Evolutionary conservation across 2,888 invertebrate species (phyloP).

Genomic region (Cryptophagus acutangulus): DNA sequence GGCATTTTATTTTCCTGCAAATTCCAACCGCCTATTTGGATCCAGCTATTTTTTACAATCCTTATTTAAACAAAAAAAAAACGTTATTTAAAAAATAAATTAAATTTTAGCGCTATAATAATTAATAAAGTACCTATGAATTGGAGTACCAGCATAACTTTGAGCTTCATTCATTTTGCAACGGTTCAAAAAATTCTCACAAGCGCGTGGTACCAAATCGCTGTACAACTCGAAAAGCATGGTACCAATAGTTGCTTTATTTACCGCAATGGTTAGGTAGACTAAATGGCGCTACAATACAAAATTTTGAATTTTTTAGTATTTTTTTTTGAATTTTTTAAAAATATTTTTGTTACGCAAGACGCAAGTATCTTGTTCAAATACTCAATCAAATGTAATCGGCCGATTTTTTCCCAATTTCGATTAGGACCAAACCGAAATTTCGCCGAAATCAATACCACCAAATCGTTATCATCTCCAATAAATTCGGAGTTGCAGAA

Average conservation of each 20-base stretch:
- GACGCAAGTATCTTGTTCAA: conserved; percentile 43
- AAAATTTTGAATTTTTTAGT: conserved; percentile 4
- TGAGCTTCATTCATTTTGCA: conserved; percentile 47
- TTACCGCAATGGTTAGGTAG: conserved; percentile 53
- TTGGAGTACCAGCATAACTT: conserved; percentile 54
- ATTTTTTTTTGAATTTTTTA: conserved; percentile 8
- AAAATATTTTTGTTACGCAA: conserved; percentile 26
- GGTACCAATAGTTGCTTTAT: conserved; percentile 49
- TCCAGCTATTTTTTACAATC: conserved; percentile 65
- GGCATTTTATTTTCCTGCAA: conserved; percentile 46
- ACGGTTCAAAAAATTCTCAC: conserved; percentile 55
- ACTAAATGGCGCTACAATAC: conserved; percentile 54
- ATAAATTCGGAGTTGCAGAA: conserved; percentile 51
- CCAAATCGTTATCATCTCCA: conserved; percentile 53
- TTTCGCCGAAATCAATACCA: conserved; percentile 46
- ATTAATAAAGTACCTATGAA: conserved; percentile 50
- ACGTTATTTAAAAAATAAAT: conserved; percentile 1
- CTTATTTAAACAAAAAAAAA: conserved; percentile 35
- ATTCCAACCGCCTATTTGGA: conserved; percentile 60
- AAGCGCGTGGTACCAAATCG: conserved; percentile 56
- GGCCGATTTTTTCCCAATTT: conserved; percentile 50
- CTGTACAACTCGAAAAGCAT: conserved; percentile 53
- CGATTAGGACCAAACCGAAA: conserved; percentile 48
- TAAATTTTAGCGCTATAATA: too few species aligned
- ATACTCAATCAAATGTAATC: conserved; percentile 47